Percentiles rank a stretch among this genome's conserved stretches.
Evolutionary conservation across 1,140 invertebrate species (phyloP).

Genomic region (Orius laevigatus): DNA sequence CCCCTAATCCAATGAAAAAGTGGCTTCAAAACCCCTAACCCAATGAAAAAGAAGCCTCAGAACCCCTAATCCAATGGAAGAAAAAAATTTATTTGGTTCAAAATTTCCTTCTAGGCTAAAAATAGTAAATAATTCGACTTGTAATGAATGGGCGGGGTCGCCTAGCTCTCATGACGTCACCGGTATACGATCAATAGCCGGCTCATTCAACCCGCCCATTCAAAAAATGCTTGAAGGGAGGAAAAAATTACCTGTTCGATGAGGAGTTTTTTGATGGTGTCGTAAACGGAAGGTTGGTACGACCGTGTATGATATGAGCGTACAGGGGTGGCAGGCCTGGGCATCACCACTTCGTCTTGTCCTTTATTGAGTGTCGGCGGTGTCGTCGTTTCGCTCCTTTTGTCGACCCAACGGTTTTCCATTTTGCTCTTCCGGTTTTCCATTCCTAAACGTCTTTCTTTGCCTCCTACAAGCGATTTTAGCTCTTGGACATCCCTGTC

Average conservation of each 20-base stretch:
- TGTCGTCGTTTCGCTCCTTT: conserved; percentile 16
- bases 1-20: too few species aligned
- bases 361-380: conserved; percentile 24
- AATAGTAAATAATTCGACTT: neutral
- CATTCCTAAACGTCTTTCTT: conserved; percentile 7
- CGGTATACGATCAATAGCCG: neutral
- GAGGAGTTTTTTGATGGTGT: conserved; percentile 35
- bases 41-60: too few species aligned
- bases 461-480: conserved; percentile 32
- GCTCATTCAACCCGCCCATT: neutral
- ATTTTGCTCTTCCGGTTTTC: neutral
- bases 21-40: too few species aligned
- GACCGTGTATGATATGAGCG: conserved; percentile 20
- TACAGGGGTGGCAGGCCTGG: conserved; percentile 34
- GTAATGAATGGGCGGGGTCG: too few species aligned
- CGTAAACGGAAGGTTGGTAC: conserved; percentile 32
- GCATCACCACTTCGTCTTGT: conserved; percentile 41
- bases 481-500: conserved; percentile 42
- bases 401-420: conserved; percentile 13
- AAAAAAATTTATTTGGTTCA: too few species aligned
- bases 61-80: too few species aligned
- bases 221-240: neutral
- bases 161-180: neutral
- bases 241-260: conserved; percentile 11
- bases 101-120: too few species aligned